Conservation (phyloP, 2,888 invertebrate genomes). For the Glaucopsyche alexis region DNA sequence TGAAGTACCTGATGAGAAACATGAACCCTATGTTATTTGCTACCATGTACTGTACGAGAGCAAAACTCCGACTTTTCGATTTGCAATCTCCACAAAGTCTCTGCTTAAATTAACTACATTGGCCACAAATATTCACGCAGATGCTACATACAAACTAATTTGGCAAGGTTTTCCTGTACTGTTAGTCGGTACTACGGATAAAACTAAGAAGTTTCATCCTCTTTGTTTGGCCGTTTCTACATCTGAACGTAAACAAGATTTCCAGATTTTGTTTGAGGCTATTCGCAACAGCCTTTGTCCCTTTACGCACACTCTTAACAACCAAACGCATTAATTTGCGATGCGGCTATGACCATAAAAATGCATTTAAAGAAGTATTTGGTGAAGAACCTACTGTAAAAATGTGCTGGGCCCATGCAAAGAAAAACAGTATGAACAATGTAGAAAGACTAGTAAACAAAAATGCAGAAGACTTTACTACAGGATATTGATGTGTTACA, state of each 20-base stretch:
- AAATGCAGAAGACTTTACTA: background rate
- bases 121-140: background rate
- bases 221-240: background rate
- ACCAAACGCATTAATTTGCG: background rate
- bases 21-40: background rate
- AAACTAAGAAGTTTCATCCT: background rate
- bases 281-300: too few relatives aligned
- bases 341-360: constrained; percentile 16
- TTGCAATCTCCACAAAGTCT: background rate
- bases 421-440: background rate
- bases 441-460: background rate
- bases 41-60: background rate
- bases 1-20: background rate
- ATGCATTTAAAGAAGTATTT: constrained; percentile 17
- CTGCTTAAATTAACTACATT: background rate
- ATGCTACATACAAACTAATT: background rate
- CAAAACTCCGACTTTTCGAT: background rate
- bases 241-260: background rate
- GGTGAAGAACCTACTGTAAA: background rate
- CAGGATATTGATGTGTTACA: background rate
- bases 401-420: background rate
- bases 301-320: background rate
- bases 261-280: background rate
- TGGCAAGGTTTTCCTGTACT: background rate
- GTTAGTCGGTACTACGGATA: background rate